Conservation (phyloP, 2,113 vertebrate species). For the Paralichthys olivaceus region DNA sequence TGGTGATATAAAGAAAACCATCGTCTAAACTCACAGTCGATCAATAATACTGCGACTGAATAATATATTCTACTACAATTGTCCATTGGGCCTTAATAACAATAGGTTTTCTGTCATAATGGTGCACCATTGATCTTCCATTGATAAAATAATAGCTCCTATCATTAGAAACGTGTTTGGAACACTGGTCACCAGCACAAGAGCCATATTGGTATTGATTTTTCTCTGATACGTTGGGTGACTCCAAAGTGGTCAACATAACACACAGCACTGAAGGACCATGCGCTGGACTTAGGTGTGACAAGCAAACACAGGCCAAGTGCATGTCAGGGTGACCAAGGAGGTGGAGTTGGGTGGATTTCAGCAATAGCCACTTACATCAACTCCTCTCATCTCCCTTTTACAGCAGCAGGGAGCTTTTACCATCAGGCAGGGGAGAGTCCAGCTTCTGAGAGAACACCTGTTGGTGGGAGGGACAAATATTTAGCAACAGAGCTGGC, state of each 20-base stretch:
- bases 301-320: background rate
- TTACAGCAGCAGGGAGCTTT: too few relatives aligned
- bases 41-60: conserved; percentile 31
- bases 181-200: conserved; percentile 57
- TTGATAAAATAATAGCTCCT: conserved; percentile 50
- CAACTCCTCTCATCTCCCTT: background rate
- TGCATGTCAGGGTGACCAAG: background rate
- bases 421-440: too few relatives aligned
- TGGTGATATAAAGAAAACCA: conserved; percentile 22
- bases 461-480: too few relatives aligned
- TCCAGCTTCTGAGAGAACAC: too few relatives aligned
- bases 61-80: conserved; percentile 12
- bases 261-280: conserved; percentile 21
- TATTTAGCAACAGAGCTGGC: too few relatives aligned
- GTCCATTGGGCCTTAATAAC: conserved; percentile 20
- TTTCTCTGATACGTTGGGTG: conserved; percentile 24
- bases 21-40: conserved; percentile 12
- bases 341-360: background rate
- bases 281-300: background rate
- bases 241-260: conserved; percentile 34
- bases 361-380: background rate
- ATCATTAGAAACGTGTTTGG: conserved; percentile 52
- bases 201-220: conserved; percentile 63
- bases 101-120: conserved; percentile 35
- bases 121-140: conserved; percentile 48